Conservation (phyloP, 2,113 vertebrate genomes). For the Macroglossus sobrinus region DNA sequence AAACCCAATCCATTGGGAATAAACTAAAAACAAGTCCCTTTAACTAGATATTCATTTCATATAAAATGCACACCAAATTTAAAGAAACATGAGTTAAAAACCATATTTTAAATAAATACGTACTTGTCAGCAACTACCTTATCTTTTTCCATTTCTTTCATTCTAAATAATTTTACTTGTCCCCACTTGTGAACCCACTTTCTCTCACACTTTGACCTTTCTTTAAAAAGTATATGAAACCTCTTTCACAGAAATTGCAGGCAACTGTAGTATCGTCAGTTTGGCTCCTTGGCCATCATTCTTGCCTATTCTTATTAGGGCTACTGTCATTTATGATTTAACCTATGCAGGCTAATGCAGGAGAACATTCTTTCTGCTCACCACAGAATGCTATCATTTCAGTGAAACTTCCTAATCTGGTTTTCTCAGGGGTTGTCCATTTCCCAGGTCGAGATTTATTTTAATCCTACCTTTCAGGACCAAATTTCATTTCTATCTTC, state of each 20-base stretch:
- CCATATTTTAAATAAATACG: neutral
- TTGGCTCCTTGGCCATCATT: neutral
- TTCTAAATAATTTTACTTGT: neutral
- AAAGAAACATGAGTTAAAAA: neutral
- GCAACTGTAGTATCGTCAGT: neutral
- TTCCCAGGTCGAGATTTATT: neutral
- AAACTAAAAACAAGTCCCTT: neutral
- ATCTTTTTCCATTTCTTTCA: neutral
- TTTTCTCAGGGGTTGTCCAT: neutral
- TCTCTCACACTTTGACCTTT: neutral
- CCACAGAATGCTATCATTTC: neutral
- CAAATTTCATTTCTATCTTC: neutral
- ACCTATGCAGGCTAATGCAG: neutral
- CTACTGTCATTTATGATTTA: neutral
- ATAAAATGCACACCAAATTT: neutral
- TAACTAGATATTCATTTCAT: constrained; percentile 12
- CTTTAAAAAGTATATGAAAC: neutral
- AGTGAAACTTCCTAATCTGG: neutral
- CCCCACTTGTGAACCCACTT: neutral
- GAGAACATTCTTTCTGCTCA: neutral
- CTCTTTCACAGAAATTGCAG: neutral
- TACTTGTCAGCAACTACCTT: neutral
- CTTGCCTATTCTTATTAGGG: neutral
- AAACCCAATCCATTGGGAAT: neutral
- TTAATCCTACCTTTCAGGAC: neutral